Evolutionary conservation across 2,797 vertebrate species (phyloP).

Genomic region (Dicrostonyx torquatus): DNA sequence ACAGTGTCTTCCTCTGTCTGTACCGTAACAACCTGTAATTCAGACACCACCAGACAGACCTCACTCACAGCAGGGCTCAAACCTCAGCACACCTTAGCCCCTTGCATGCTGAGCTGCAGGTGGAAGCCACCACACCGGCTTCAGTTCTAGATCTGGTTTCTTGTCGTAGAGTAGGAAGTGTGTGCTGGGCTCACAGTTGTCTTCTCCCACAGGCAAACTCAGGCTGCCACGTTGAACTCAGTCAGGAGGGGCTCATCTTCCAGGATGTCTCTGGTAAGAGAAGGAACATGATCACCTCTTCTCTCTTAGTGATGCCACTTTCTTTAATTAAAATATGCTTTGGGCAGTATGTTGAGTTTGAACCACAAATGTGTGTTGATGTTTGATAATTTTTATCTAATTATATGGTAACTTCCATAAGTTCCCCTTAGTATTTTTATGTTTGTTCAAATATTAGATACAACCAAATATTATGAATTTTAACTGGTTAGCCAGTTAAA

Average conservation of each 20-base stretch:
- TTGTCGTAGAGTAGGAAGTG: background rate
- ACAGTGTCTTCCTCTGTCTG: background rate
- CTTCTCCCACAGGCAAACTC: conserved; percentile 91
- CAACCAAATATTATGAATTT: background rate
- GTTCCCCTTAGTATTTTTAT: background rate
- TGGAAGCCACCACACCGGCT: background rate
- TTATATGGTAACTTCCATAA: background rate
- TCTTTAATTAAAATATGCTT: background rate
- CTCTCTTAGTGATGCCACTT: background rate
- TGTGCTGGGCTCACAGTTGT: conserved; percentile 6
- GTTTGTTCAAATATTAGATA: conserved; percentile 29
- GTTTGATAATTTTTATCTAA: conserved; percentile 44
- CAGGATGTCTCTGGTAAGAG: conserved; percentile 95
- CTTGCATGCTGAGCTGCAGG: background rate
- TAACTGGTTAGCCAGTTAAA: background rate
- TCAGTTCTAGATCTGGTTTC: background rate
- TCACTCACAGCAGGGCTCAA: background rate
- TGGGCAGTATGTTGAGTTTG: background rate
- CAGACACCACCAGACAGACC: background rate
- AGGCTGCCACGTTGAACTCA: conserved; percentile 91
- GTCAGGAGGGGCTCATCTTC: conserved; percentile 95
- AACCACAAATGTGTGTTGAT: background rate
- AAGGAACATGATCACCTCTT: background rate
- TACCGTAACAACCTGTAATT: background rate
- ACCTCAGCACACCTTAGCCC: background rate